Evolutionary conservation across 2,113 vertebrate species (phyloP), one percentile per base, ranked within the genome.

Genomic region (Heloderma charlesbogerti): DNA sequence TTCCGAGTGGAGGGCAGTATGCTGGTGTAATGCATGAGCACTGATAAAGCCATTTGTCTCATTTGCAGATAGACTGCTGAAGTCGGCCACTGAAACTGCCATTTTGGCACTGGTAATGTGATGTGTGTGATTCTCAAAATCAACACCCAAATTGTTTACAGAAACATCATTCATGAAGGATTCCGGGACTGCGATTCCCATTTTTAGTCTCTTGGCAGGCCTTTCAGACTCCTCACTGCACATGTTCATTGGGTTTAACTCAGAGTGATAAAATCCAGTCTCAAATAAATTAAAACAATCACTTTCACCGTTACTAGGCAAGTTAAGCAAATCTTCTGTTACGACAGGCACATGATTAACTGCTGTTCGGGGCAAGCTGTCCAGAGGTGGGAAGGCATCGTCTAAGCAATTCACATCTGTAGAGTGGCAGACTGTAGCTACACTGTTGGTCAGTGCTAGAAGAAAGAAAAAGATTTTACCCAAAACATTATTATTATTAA

Each of bases 201-300:
- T 98, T 97, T 99, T 99, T 96, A 99, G 98, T 96, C 99, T 98
- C 95, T 99, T 99, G 0, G 98, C 97, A 13, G 99, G 98, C 57
- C 99, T 98, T 95, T 99, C 99, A 3, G 98, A 96, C 96, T 99
- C 99, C 92, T 99, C 99, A 67, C 96, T 97, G 93, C 99, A 99
- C 94, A 98, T 96, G 81, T 98, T 98, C 82, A 98, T 95, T 92
- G 95, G 97, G 94, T 98, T 98, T 93, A 99, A 92, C 80, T 99
- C 99, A 0, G 99, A 98, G 88, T 98, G 98, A 97, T 99, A 99
- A 97, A 99, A 99, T 89, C 98, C 98, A 74, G 98, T 98, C 93
- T 99, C 99, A n/a, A 99, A 98, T 97, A 99, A 98, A 97, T 99
- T 98, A 96, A 99, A 98, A 97, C 99, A 99, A 97, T 98, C 98